Evolutionary conservation across 2,888 invertebrate species (phyloP), one percentile per base, ranked within the genome.

Genomic region (Anoplius nigerrimus): DNA sequence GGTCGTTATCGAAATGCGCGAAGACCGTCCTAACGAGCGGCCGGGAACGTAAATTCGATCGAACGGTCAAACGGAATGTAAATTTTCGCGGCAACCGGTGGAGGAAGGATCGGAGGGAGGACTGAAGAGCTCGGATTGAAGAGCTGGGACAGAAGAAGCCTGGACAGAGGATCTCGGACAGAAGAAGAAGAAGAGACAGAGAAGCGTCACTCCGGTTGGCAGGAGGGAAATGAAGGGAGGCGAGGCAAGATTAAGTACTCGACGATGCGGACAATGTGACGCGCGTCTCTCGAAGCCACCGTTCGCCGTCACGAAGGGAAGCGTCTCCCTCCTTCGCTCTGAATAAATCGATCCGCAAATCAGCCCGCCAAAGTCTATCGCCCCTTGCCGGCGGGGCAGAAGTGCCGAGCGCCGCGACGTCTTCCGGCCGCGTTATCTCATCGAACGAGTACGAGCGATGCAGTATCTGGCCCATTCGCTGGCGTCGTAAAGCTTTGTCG

Each of bases 211-310:
- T 11, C 34, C 11, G 34, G 8, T 34, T 13, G 34, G 34, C 43
- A 58, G 11, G 59, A 48, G 66, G 59, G 24, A 43, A 64, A 66
- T 59, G 69, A 51, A 20, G 64, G 68, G 62, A 61, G 62, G 22
- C 42, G 60, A 65, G 66, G 60, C 60, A 78, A 80, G 80, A 78
- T 79, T 79, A 79, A 79, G 78, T 71, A 76, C 53, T 60, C 65
- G 24, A 57, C 45, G 27, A 57, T 55, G 64, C 60, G 72, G 71
- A 79, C 79, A 79, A 79, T 79, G 57, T 70, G 78, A 78, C 76
- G 70, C 62, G 48, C 61, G 75, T 75, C 66, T 75, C 66, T 69
- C 48, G 45, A 58, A 66, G 64, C 66, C 68, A 63, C 57, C 62
- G 58, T 64, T 58, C 62, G 71, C 69, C 69, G 79, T 79, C 74